These are phyloP conservation scores for Mylabris phalerata DNA, from an alignment of 1,140 invertebrate species.

Conservation along the genomic window DNA sequence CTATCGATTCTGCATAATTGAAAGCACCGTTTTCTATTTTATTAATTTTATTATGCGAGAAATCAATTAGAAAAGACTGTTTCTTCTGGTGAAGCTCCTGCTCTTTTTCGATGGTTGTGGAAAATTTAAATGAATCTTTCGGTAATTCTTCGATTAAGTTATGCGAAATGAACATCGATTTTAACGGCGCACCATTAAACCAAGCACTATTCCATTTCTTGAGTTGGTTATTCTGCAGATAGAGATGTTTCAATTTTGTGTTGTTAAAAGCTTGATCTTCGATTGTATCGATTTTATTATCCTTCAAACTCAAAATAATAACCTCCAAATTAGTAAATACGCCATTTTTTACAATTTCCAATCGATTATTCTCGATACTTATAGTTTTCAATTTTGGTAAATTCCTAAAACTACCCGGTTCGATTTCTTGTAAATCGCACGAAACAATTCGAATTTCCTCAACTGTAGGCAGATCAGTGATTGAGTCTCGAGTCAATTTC, in stretches of 20 bases:
- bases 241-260: neutral
- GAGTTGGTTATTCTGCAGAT: neutral
- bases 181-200: neutral
- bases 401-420: slow-evolving; percentile 3
- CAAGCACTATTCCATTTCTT: slow-evolving; percentile 2
- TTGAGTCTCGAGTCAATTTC: neutral
- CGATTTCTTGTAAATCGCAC: neutral
- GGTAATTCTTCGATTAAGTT: slow-evolving; percentile 2
- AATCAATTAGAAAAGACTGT: neutral
- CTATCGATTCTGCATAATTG: neutral
- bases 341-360: slow-evolving; percentile 1
- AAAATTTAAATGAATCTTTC: neutral
- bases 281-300: neutral
- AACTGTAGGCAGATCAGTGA: neutral
- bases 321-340: neutral
- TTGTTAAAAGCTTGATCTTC: slow-evolving; percentile 4
- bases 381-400: neutral
- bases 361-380: neutral
- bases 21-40: slow-evolving; percentile 1
- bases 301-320: neutral
- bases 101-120: no score
- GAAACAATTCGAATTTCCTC: neutral
- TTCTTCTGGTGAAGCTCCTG: neutral
- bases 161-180: neutral
- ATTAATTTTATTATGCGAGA: neutral